These are phyloP conservation scores for Aphaenogaster ashmeadi DNA, from an alignment of 1,140 invertebrate genomes.

Conservation along the genomic window DNA sequence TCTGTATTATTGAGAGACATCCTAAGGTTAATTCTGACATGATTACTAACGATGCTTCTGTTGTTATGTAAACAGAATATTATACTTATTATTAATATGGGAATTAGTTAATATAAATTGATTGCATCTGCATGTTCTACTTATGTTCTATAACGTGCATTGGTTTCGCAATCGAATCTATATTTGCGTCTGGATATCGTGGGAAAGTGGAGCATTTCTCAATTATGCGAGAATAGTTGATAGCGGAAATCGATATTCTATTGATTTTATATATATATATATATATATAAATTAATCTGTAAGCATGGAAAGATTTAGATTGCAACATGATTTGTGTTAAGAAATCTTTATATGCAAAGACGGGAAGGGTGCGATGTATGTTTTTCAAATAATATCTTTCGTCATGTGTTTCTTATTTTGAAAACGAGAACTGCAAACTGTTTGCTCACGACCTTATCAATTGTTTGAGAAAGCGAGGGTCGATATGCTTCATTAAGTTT, in stretches of 20 bases:
- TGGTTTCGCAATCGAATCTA: neutral
- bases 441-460: conserved; percentile 27
- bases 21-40: conserved; percentile 12
- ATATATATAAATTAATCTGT: neutral
- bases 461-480: conserved; percentile 38
- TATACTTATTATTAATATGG: neutral
- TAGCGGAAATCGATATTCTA: neutral
- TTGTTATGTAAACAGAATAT: neutral
- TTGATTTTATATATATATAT: neutral
- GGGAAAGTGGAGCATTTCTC: neutral
- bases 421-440: conserved; percentile 22
- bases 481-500: conserved; percentile 39
- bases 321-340: neutral
- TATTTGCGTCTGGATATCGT: neutral
- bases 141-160: neutral
- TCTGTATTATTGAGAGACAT: neutral
- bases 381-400: conserved; percentile 14
- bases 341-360: neutral
- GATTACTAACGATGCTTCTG: neutral
- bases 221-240: conserved; percentile 1
- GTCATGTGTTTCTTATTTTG: conserved; percentile 13
- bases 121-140: neutral
- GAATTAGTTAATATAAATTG: conserved; percentile 8
- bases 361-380: neutral
- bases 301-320: neutral